These are phyloP conservation scores for Drosophila prosaltans DNA, from an alignment of 1,140 invertebrate genomes.

Conservation along the genomic window DNA sequence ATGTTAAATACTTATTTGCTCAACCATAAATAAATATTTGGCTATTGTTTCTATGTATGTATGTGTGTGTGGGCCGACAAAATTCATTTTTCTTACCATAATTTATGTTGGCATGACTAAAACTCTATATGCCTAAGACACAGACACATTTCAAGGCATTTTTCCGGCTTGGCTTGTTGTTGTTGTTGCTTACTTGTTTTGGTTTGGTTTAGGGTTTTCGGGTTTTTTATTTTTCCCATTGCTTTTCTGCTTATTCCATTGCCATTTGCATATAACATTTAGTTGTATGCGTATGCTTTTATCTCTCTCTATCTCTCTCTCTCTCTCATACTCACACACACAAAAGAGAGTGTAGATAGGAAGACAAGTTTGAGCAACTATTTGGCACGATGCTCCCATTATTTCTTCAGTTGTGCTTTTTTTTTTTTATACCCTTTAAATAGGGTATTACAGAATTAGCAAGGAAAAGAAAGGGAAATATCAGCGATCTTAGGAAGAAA, in stretches of 20 bases:
- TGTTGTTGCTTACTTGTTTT: constrained; percentile 32
- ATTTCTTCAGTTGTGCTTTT: constrained; percentile 50
- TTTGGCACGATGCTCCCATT: constrained; percentile 61
- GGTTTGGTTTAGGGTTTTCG: constrained; percentile 5
- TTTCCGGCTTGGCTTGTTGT: constrained; percentile 59
- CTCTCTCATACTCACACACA: background rate
- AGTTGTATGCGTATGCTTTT: constrained; percentile 22
- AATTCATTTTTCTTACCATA: constrained; percentile 43
- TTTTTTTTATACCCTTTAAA: constrained; percentile 23
- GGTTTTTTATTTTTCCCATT: constrained; percentile 36
- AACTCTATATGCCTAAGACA: constrained; percentile 67
- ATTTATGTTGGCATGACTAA: constrained; percentile 56
- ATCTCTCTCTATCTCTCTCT: constrained; percentile 16
- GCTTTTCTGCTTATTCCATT: constrained; percentile 37
- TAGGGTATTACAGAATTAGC: background rate
- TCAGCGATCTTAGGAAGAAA: background rate
- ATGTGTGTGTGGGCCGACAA: constrained; percentile 20
- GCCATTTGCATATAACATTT: constrained; percentile 10
- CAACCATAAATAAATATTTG: constrained; percentile 32
- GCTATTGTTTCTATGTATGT: constrained; percentile 6
- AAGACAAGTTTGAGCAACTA: constrained; percentile 36
- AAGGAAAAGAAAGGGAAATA: background rate
- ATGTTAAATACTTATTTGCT: constrained; percentile 35
- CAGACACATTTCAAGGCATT: constrained; percentile 75
- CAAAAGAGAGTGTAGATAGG: background rate